Evolutionary conservation across 2,888 invertebrate genomes (phyloP).

Genomic region (Ornithoptera priamus): DNA sequence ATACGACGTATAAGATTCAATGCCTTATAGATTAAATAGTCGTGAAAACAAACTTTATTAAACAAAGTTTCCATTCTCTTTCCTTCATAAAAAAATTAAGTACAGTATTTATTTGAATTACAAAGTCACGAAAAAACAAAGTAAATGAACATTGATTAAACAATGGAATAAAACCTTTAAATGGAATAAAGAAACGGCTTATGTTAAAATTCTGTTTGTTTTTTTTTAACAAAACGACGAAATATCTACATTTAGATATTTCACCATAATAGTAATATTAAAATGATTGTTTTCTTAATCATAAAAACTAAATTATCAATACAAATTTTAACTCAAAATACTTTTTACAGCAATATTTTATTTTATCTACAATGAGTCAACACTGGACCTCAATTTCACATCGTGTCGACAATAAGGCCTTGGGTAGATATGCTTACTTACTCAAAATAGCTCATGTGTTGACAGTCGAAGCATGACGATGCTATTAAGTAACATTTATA

Average conservation of each 20-base stretch:
- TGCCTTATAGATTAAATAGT: neutral
- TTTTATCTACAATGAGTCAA: too few relatives aligned
- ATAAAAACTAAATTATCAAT: too few relatives aligned
- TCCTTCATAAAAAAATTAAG: slow-evolving; percentile 1
- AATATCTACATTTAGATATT: neutral
- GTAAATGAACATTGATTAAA: neutral
- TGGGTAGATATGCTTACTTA: too few relatives aligned
- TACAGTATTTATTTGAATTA: neutral
- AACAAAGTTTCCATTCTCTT: neutral
- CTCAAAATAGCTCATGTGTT: too few relatives aligned
- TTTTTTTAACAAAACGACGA: neutral
- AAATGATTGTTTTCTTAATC: neutral
- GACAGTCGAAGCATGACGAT: too few relatives aligned
- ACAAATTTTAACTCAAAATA: too few relatives aligned
- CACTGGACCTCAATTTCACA: too few relatives aligned
- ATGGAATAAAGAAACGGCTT: neutral
- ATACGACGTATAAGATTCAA: neutral
- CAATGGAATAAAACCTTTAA: neutral
- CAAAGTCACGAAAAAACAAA: slow-evolving; percentile 38
- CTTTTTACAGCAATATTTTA: too few relatives aligned
- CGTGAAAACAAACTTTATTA: neutral
- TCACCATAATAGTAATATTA: neutral
- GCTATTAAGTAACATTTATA: too few relatives aligned
- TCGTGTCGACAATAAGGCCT: too few relatives aligned
- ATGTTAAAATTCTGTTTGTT: neutral